Evolutionary conservation across 2,113 vertebrate species (phyloP).

Genomic region (Gambusia affinis): DNA sequence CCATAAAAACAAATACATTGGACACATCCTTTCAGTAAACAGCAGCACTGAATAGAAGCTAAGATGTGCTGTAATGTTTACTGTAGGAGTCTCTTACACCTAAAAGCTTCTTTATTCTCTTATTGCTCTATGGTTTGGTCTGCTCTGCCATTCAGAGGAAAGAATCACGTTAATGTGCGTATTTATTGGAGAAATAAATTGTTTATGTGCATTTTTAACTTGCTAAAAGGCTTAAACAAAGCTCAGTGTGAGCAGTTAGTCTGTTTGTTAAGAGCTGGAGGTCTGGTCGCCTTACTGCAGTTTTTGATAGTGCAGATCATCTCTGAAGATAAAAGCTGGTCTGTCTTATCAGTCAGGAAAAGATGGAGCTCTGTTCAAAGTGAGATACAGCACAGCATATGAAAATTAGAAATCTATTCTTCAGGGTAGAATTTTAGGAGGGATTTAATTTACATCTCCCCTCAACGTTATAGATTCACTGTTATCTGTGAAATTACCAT

Average conservation of each 20-base stretch:
- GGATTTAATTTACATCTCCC: conserved; percentile 78
- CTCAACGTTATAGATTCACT: conserved; percentile 68
- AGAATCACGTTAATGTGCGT: conserved; percentile 4
- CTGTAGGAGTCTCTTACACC: conserved; percentile 45
- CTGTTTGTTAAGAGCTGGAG: conserved; percentile 37
- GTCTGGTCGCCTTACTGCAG: conserved; percentile 51
- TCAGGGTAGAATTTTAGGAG: conserved; percentile 68
- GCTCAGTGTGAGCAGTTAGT: conserved; percentile 4
- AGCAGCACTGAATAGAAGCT: conserved; percentile 38
- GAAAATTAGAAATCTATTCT: conserved; percentile 75
- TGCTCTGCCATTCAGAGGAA: conserved; percentile 1
- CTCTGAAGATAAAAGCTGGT: conserved; percentile 63
- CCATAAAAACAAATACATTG: conserved; percentile 55
- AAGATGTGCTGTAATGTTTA: conserved; percentile 61
- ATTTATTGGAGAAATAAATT: conserved; percentile 23
- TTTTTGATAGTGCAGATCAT: conserved; percentile 62
- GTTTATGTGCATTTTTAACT: conserved; percentile 4
- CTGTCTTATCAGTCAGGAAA: conserved; percentile 63
- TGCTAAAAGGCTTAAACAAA: conserved; percentile 18
- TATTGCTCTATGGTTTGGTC: conserved; percentile 27
- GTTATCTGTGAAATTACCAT: conserved; percentile 78
- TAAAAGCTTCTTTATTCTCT: conserved; percentile 64
- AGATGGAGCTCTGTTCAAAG: conserved; percentile 68
- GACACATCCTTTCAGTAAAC: conserved; percentile 55
- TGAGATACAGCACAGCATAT: conserved; percentile 58